Percentiles rank a stretch among this genome's conserved stretches.
Evolutionary conservation across 2,888 invertebrate species (phyloP).

Genomic region (Drosophila siamana): DNA sequence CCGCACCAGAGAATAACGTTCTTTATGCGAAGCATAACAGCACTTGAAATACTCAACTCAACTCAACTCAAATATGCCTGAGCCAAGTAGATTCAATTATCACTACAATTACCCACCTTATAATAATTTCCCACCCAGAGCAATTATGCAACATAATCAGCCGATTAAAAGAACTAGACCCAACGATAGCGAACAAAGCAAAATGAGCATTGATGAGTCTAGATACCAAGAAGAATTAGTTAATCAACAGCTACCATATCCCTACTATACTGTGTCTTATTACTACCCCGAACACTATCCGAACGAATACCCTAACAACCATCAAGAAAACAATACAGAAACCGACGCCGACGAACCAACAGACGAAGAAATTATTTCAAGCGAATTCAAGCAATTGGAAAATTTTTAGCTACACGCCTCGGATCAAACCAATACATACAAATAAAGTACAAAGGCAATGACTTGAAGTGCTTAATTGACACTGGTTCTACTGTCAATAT

Average conservation of each 20-base stretch:
- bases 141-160: not conserved
- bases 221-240: constrained; percentile 7
- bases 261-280: not conserved
- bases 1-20: too few species aligned
- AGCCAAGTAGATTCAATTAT: too few species aligned
- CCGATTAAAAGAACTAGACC: constrained; percentile 10
- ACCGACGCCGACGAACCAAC: constrained; percentile 1
- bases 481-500: constrained; percentile 25
- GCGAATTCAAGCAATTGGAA: not conserved
- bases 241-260: not conserved
- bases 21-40: too few species aligned
- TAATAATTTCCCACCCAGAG: not conserved
- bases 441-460: not conserved
- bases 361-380: constrained; percentile 6
- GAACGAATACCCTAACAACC: too few species aligned
- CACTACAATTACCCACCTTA: too few species aligned
- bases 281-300: constrained; percentile 4
- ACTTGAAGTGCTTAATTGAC: constrained; percentile 19
- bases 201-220: constrained; percentile 8
- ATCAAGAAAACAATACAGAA: not conserved
- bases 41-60: too few species aligned
- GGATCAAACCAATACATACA: constrained; percentile 11
- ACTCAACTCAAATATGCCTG: too few species aligned
- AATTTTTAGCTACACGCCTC: constrained; percentile 20
- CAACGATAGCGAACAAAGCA: constrained; percentile 13